A percentile compares a stretch with the other conserved stretches of the same genome.
These are phyloP conservation scores for Crotalus tigris DNA, from an alignment of 2,113 vertebrate genomes.

Conservation along the genomic window DNA sequence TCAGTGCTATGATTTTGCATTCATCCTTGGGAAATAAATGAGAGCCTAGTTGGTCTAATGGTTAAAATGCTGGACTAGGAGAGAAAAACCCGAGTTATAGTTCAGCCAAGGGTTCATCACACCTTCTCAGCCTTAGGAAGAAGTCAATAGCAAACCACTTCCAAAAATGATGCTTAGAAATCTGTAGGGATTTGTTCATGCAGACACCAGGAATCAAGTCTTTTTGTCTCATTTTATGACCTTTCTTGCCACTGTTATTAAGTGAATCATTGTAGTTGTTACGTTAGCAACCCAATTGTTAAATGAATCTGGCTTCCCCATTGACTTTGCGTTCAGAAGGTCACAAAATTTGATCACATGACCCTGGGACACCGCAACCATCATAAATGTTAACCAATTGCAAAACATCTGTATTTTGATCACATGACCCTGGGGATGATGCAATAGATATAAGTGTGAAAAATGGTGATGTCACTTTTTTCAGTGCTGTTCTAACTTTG, in stretches of 20 bases:
- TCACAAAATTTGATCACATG: background rate
- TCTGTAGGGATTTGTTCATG: background rate
- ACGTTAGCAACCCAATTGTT: background rate
- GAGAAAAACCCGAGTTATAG: background rate
- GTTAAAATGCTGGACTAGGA: background rate
- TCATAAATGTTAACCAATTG: background rate
- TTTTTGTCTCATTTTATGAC: background rate
- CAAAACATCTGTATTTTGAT: background rate
- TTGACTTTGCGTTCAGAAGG: background rate
- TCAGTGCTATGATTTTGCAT: background rate
- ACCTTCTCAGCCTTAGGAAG: background rate
- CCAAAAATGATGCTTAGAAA: background rate
- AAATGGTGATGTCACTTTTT: background rate
- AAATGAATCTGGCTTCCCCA: background rate
- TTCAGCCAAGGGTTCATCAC: background rate
- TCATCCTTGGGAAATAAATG: background rate
- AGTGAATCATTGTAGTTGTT: background rate
- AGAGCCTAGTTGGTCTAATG: background rate
- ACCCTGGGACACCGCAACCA: background rate
- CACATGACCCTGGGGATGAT: background rate
- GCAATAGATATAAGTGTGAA: background rate
- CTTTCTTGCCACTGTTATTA: background rate
- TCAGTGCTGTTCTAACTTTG: background rate
- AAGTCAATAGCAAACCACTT: background rate
- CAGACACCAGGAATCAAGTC: background rate